Evolutionary conservation across 2,113 vertebrate species (phyloP).

Genomic region (Takifugu flavidus): DNA sequence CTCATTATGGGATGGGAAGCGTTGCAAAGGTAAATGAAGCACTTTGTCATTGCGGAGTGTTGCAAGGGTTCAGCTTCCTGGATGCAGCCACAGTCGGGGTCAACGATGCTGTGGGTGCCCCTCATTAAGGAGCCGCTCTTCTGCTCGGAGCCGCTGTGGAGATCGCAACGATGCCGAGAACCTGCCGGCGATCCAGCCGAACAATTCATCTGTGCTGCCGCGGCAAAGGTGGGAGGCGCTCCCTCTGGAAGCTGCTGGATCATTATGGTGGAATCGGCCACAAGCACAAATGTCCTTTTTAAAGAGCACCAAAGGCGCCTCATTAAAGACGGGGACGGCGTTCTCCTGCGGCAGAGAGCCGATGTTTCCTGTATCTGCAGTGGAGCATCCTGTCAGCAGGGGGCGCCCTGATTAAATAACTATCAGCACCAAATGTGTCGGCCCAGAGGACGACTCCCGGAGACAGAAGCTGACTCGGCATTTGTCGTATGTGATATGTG

Average conservation of each 20-base stretch:
- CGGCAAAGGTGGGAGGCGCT: conserved; percentile 4
- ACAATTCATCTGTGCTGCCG: conserved; percentile 39
- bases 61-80: background rate
- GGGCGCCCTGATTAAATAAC: no score
- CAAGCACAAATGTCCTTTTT: conserved; percentile 26
- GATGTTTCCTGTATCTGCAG: no score
- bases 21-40: background rate
- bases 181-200: conserved; percentile 10
- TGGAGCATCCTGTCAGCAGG: no score
- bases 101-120: conserved; percentile 1
- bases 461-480: no score
- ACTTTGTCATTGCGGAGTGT: background rate
- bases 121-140: conserved; percentile 40
- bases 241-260: conserved; percentile 18
- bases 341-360: background rate
- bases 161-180: conserved; percentile 25
- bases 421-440: no score
- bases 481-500: no score
- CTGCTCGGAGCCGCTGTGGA: conserved; percentile 22
- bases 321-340: conserved; percentile 20
- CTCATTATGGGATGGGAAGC: background rate
- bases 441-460: no score
- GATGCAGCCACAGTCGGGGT: conserved; percentile 23
- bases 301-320: conserved; percentile 7
- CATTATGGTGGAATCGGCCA: conserved; percentile 33